A percentile compares a stretch with the other conserved stretches of the same genome.
Conservation (phyloP, 2,888 invertebrate genomes). For the Phengaris arion region DNA sequence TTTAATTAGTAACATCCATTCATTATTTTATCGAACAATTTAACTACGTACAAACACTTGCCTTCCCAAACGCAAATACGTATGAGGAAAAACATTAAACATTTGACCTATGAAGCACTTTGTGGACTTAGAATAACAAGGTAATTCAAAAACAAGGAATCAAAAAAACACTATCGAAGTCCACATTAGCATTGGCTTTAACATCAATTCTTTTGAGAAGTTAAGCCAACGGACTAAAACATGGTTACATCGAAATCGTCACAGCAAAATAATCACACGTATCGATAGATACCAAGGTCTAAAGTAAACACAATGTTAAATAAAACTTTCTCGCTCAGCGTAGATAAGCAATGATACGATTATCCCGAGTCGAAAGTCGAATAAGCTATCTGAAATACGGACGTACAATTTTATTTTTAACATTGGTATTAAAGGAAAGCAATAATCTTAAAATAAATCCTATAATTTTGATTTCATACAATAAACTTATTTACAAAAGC, state of each 20-base stretch:
- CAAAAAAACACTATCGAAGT: conserved; percentile 35
- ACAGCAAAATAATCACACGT: conserved; percentile 76
- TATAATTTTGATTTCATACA: not conserved
- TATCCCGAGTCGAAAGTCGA: conserved; percentile 45
- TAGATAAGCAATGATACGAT: conserved; percentile 59
- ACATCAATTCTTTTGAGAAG: not conserved
- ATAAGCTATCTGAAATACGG: conserved; percentile 24
- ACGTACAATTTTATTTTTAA: not conserved
- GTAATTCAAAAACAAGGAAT: conserved; percentile 9
- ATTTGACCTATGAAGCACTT: conserved; percentile 49
- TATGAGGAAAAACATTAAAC: conserved; percentile 44
- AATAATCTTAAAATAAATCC: not conserved
- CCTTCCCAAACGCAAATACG: conserved; percentile 41
- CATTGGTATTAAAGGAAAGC: not conserved
- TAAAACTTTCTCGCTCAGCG: conserved; percentile 64
- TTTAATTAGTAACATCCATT: conserved; percentile 75
- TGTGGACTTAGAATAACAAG: conserved; percentile 27
- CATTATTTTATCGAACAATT: conserved; percentile 68
- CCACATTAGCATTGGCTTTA: not conserved
- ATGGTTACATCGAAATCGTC: conserved; percentile 50
- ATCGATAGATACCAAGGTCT: conserved; percentile 58
- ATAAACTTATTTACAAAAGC: not conserved
- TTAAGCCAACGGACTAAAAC: conserved; percentile 23
- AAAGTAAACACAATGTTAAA: conserved; percentile 51
- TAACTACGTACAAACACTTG: conserved; percentile 54